Percentiles rank a stretch among this genome's conserved stretches.
Conservation (phyloP, 1,140 invertebrate species). For the Drosophila sp. region DNA sequence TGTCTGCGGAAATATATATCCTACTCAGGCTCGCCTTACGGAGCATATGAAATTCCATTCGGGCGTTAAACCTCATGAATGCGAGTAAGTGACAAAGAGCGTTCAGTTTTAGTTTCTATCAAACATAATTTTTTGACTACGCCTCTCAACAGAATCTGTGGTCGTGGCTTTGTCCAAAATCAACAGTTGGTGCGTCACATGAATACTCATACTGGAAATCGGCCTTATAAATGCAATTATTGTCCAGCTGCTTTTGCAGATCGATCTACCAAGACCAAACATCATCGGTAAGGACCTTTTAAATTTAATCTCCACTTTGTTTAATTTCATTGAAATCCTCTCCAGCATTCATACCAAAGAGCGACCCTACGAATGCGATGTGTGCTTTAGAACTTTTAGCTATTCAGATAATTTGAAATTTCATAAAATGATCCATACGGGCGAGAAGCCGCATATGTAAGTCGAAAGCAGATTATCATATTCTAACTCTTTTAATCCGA, state of each 20-base stretch:
- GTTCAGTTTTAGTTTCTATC: not conserved
- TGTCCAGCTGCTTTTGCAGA: constrained; percentile 88
- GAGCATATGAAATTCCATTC: constrained; percentile 80
- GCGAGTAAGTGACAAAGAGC: constrained; percentile 58
- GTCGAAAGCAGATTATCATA: not conserved
- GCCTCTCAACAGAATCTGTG: constrained; percentile 64
- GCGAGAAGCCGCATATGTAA: constrained; percentile 71
- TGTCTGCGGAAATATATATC: constrained; percentile 79
- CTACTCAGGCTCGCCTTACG: constrained; percentile 68
- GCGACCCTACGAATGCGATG: constrained; percentile 87
- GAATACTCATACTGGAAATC: constrained; percentile 78
- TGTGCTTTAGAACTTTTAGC: constrained; percentile 88
- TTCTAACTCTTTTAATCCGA: no score
- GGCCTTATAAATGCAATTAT: constrained; percentile 88
- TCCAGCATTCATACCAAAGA: constrained; percentile 88
- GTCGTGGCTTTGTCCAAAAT: constrained; percentile 71
- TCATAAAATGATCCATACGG: constrained; percentile 83
- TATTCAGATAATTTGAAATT: constrained; percentile 86
- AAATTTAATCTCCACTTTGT: not conserved
- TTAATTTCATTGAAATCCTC: not conserved
- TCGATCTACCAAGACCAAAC: constrained; percentile 85
- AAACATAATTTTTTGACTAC: not conserved
- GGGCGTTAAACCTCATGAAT: constrained; percentile 73
- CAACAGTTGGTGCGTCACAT: constrained; percentile 77
- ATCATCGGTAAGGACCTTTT: constrained; percentile 83